A percentile compares a stretch with the other conserved stretches of the same genome.
Evolutionary conservation across 2,888 invertebrate species (phyloP).

Genomic region (Coenonympha glycerion): DNA sequence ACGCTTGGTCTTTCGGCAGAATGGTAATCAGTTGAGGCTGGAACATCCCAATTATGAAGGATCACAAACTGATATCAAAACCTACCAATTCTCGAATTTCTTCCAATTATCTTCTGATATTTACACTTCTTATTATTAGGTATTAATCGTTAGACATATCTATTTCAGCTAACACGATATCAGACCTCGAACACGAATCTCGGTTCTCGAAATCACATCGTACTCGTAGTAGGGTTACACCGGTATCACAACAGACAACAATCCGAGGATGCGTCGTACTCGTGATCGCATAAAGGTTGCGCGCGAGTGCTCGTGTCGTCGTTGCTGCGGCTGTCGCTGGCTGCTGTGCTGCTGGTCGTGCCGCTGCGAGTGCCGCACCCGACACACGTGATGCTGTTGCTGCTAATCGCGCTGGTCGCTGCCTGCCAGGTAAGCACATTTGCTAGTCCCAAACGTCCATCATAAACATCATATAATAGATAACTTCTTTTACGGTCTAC

Average conservation of each 20-base stretch:
- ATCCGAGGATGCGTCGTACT: conserved; percentile 37
- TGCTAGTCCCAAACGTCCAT: too few relatives aligned
- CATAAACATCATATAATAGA: too few relatives aligned
- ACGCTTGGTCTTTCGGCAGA: too few relatives aligned
- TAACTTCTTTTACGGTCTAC: too few relatives aligned
- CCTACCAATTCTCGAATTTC: too few relatives aligned
- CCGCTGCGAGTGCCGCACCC: conserved; percentile 35
- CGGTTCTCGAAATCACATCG: neutral
- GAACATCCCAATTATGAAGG: too few relatives aligned
- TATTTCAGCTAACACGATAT: neutral
- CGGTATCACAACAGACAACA: neutral
- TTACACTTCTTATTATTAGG: too few relatives aligned
- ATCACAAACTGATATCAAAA: too few relatives aligned
- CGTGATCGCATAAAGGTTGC: conserved; percentile 42
- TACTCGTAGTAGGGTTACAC: conserved; percentile 27
- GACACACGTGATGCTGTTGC: conserved; percentile 15
- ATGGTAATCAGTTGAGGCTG: too few relatives aligned
- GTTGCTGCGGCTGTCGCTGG: conserved; percentile 41
- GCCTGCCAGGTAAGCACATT: conserved; percentile 4
- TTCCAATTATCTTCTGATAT: too few relatives aligned
- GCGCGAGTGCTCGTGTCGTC: conserved; percentile 47
- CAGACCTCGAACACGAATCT: conserved; percentile 6
- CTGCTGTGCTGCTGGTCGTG: conserved; percentile 43
- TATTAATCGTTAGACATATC: too few relatives aligned
- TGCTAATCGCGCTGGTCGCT: neutral